Percentiles rank a stretch among this genome's conserved stretches.
phyloP scores from a whole-genome alignment of 2,797 vertebrate genomes.

The Sebastes steindachneri region DNA sequence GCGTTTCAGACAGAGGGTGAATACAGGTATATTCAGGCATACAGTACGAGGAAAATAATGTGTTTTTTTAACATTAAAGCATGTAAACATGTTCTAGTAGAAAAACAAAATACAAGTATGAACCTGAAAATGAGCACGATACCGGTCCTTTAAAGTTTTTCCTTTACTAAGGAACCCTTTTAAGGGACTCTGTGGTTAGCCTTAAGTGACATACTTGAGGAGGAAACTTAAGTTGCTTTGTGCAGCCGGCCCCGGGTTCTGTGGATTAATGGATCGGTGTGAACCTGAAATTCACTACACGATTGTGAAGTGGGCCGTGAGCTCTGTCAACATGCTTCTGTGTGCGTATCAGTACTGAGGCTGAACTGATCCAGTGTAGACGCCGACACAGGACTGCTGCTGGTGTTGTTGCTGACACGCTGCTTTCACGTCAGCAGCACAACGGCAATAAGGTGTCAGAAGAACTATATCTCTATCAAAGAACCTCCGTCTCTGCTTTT shows the following conservation, averaged over 20 bases:
- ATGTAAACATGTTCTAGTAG: too few relatives aligned
- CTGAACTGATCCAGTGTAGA: conserved; percentile 11
- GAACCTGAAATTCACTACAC: background rate
- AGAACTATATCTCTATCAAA: background rate
- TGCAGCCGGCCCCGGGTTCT: background rate
- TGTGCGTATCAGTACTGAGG: background rate
- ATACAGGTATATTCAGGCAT: too few relatives aligned
- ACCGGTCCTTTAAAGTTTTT: background rate
- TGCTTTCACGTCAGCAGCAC: conserved; percentile 21
- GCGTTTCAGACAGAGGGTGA: too few relatives aligned
- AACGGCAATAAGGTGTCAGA: conserved; percentile 1
- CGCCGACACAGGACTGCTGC: conserved; percentile 22
- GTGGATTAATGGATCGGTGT: background rate
- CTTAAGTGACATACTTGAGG: background rate
- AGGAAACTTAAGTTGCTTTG: background rate
- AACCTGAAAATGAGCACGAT: too few relatives aligned
- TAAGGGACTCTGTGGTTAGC: background rate
- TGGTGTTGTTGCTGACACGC: conserved; percentile 23
- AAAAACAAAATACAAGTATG: too few relatives aligned
- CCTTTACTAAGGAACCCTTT: background rate
- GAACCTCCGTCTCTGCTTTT: background rate
- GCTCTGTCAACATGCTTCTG: conserved; percentile 6
- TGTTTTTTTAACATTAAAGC: too few relatives aligned
- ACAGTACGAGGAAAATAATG: too few relatives aligned
- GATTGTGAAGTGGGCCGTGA: background rate